Base-by-base conservation (phyloP, 2,888 invertebrate genomes). In the Criorhina ranunculi region DNA sequence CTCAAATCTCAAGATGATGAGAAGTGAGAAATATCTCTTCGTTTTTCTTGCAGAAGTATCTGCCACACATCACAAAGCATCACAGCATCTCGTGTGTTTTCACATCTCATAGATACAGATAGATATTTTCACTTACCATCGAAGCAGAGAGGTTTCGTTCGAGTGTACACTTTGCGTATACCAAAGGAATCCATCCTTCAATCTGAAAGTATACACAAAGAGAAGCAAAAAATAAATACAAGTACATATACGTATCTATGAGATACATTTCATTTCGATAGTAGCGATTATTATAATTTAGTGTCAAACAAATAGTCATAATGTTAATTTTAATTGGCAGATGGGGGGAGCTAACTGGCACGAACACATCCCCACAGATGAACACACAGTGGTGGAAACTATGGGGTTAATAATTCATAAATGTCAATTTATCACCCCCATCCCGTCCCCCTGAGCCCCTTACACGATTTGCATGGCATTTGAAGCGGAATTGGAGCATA, bases 291-390 rank as follows among this genome's bases (percentile, higher is more conserved):
- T 69, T 75, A 59, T 67, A 76, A 64, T 70, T 80, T 70, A 80
- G 75, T 85, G 75, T 76, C 80, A 80, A 76, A 70, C 79, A 80
- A 85, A 80, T 76, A 70, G 53, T 80, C 80, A 76, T 53, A 57
- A 75, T 62, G 69, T 79, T 73, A 66, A 67, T 55, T 67, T 76
- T 70, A 78, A 80, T 85, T 85, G 75, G 66, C 62, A 64, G 31
- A 42, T n/a, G n/a, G n/a, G n/a, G 17, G 17, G 55, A 24, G 29
- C 17, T 42, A 17, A 33, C 24, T 12, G 6, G 70, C 37, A 72
- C 42, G 72, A 19, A 12, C 33, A 46, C 33, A 46, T 31, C 35
- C 60, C 17, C 33, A 67, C 31, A 69, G 42, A 55, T 44, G 46
- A 60, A 44, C 35, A 55, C 29, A 49, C n/a, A 19, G 24, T 24